These are phyloP conservation scores for Lates japonicus DNA, from an alignment of 2,797 vertebrate genomes.

Conservation along the genomic window DNA sequence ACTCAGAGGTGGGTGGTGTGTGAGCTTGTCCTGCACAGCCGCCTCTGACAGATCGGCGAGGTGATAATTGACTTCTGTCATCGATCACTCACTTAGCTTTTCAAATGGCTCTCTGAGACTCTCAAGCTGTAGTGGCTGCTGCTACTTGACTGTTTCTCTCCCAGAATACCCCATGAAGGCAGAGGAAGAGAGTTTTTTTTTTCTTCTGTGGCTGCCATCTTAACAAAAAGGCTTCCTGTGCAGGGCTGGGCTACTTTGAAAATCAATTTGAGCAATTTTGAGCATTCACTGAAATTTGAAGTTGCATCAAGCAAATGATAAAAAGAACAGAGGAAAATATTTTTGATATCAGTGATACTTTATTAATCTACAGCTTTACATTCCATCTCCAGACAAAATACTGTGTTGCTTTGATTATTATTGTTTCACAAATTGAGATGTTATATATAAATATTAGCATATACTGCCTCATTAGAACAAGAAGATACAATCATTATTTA, in stretches of 20 bases:
- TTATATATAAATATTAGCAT: neutral
- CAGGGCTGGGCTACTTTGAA: neutral
- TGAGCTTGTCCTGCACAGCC: constrained; percentile 57
- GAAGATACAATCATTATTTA: neutral
- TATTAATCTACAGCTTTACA: neutral
- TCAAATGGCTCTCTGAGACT: constrained; percentile 68
- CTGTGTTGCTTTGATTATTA: neutral
- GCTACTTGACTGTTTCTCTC: constrained; percentile 54
- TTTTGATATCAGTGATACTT: neutral
- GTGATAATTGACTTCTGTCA: constrained; percentile 85
- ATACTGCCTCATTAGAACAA: neutral
- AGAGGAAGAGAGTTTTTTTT: no score
- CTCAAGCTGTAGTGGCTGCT: constrained; percentile 51
- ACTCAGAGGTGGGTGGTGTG: constrained; percentile 62
- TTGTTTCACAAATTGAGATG: neutral
- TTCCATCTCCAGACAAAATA: no score
- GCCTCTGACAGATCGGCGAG: constrained; percentile 70
- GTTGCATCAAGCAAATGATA: neutral
- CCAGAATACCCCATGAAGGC: constrained; percentile 45
- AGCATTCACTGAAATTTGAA: neutral
- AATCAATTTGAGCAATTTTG: constrained; percentile 35
- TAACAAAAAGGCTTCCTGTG: constrained; percentile 34
- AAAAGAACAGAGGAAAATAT: neutral
- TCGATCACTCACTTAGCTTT: constrained; percentile 78
- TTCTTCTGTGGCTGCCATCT: constrained; percentile 28